Conservation (phyloP, 2,888 invertebrate species). For the Liopterus haemorrhoidalis region DNA sequence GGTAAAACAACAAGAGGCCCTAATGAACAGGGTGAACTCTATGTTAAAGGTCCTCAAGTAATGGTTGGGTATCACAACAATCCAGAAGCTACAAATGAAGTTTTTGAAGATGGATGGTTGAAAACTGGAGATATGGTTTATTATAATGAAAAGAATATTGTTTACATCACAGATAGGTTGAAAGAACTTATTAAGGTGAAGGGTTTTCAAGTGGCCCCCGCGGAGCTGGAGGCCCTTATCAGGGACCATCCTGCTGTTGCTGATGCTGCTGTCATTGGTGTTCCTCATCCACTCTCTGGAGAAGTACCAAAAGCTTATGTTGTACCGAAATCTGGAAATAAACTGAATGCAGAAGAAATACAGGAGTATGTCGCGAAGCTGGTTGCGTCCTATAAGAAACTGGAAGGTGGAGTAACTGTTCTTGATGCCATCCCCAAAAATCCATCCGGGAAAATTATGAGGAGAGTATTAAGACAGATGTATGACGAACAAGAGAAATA, state of each 20-base stretch:
- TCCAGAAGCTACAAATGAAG: conserved; percentile 63
- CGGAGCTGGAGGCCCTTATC: conserved; percentile 73
- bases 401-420: conserved; percentile 52
- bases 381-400: conserved; percentile 70
- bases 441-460: conserved; percentile 56
- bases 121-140: conserved; percentile 57
- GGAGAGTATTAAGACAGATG: conserved; percentile 42
- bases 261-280: conserved; percentile 79
- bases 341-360: conserved; percentile 52
- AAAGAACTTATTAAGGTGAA: conserved; percentile 79
- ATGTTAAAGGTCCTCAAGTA: conserved; percentile 71
- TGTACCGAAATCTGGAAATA: conserved; percentile 48
- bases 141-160: conserved; percentile 57
- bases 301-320: conserved; percentile 74
- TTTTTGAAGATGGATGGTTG: conserved; percentile 68
- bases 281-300: conserved; percentile 61
- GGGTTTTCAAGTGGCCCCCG: conserved; percentile 76
- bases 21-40: conserved; percentile 62
- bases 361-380: conserved; percentile 57
- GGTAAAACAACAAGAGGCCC: conserved; percentile 36
- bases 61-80: conserved; percentile 72
- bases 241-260: conserved; percentile 65
- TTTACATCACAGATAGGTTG: conserved; percentile 68
- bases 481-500: too few relatives aligned
- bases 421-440: conserved; percentile 54